Evolutionary conservation across 1,140 invertebrate genomes (phyloP), one percentile per base, ranked within the genome.

Genomic region (Drosophila littoralis): DNA sequence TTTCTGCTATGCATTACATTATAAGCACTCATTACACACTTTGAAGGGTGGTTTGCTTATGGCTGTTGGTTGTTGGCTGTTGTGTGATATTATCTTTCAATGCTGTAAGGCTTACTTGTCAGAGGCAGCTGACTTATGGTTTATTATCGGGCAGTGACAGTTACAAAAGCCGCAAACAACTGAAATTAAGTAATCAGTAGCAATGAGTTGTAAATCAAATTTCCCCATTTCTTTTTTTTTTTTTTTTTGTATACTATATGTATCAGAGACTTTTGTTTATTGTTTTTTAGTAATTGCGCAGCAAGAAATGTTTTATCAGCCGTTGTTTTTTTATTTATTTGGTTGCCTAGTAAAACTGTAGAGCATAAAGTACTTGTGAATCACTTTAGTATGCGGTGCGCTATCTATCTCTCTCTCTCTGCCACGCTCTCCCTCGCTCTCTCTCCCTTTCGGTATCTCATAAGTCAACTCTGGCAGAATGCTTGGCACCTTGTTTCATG

Each of bases 401-500:
- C n/a, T 7, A 43, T 38, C 9, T 38, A 3, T 32, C 33, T 1
- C 40, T 57, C n/a, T 51, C 32, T 1, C 1, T 13, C 32, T 57
- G 7, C 45, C 13, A 36, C 50, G 50, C 36, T 6, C 32, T 42
- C 36, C 1, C 32, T 3, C 43, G 7, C 43, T 15, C 13, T 54
- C 35, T 33, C n/a, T 54, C 48, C n/a, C 15, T 43, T 15, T 51
- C 6, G 45, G 17, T 40, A 28, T 33, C 13, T 17, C 57, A 43
- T 33, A 43, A 43, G 40, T 43, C 51, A 43, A 33, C 48, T 28
- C 22, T 54, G 59, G 22, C 59, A 59, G 43, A 45, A 33, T 65
- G 57, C 46, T 43, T 45, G 77, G 57, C 60, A 81, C 81, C 75
- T 81, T 78, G 67, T 69, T 43, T 33, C 69, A 61, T 57, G 65